Evolutionary conservation across 2,113 vertebrate species (phyloP).

Genomic region (Festucalex cinctus): DNA sequence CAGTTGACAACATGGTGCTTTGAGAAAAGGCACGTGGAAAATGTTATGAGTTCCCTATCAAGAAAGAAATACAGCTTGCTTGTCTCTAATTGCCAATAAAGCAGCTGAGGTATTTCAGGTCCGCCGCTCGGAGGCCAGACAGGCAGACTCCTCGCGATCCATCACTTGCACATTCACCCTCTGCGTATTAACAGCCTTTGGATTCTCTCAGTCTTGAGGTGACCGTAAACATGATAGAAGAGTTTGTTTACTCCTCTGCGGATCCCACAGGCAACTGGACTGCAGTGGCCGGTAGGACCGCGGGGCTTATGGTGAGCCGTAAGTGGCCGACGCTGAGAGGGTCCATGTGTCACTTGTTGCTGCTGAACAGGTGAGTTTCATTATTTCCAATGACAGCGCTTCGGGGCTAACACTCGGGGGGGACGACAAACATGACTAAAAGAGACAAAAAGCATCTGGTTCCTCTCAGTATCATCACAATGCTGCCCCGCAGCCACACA

Average conservation of each 20-base stretch:
- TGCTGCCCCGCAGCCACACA: conserved; percentile 18
- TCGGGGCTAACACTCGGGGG: too few relatives aligned
- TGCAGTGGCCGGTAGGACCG: not conserved
- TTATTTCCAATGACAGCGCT: conserved; percentile 19
- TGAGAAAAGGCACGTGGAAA: conserved; percentile 17
- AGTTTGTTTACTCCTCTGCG: conserved; percentile 47
- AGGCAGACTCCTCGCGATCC: conserved; percentile 25
- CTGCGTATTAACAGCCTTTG: conserved; percentile 24
- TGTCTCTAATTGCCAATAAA: conserved; percentile 47
- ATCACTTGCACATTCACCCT: conserved; percentile 17
- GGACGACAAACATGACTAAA: conserved; percentile 11
- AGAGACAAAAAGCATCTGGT: conserved; percentile 47
- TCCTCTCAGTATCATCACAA: conserved; percentile 28
- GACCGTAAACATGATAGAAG: conserved; percentile 41
- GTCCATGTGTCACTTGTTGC: conserved; percentile 30
- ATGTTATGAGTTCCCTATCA: conserved; percentile 32
- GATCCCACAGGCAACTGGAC: conserved; percentile 20
- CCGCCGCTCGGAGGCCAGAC: conserved; percentile 17
- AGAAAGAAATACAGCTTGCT: conserved; percentile 25
- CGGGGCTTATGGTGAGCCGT: conserved; percentile 20
- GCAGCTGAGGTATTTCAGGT: conserved; percentile 32
- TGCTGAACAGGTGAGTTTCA: conserved; percentile 26
- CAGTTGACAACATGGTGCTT: conserved; percentile 19
- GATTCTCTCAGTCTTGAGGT: conserved; percentile 29
- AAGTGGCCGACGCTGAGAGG: conserved; percentile 25